phyloP scores from a whole-genome alignment of 2,797 vertebrate genomes.

The Otolemur crassicaudatus region DNA sequence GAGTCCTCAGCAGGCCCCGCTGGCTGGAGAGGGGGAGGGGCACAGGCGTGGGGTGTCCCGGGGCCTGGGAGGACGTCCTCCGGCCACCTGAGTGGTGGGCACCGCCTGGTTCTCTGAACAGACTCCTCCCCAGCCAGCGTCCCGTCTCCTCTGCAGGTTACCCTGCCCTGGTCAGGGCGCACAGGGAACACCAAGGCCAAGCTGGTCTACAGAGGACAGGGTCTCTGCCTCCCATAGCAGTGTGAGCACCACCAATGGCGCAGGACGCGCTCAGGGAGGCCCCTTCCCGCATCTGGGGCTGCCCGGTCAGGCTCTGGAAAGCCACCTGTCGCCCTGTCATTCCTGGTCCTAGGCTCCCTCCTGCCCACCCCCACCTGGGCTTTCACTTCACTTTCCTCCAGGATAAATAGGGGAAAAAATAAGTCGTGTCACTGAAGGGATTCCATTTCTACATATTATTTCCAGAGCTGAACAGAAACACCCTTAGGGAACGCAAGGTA shows the following conservation, averaged over 20 bases:
- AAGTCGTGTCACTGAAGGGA: background rate
- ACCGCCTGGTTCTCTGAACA: background rate
- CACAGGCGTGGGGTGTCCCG: rapidly evolving
- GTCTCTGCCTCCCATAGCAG: rapidly evolving
- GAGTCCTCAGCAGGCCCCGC: no score
- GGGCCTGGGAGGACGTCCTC: background rate
- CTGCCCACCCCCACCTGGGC: rapidly evolving
- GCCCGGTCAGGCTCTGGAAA: no score
- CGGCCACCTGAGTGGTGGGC: rapidly evolving
- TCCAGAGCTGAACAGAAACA: constrained; percentile 17
- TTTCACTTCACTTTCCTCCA: background rate
- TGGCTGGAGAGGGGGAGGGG: rapidly evolving
- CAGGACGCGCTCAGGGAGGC: rapidly evolving
- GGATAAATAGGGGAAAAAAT: background rate
- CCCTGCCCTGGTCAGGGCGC: background rate
- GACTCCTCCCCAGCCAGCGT: background rate
- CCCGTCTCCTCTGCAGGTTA: background rate
- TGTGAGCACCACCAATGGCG: rapidly evolving
- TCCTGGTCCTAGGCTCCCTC: rapidly evolving
- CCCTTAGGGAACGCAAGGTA: background rate
- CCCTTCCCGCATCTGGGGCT: no score
- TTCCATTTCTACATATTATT: background rate
- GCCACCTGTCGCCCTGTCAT: no score
- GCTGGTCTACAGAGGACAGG: rapidly evolving
- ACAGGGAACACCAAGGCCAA: rapidly evolving